These are phyloP conservation scores for Rotaria sp. DNA, from an alignment of 2,888 invertebrate species.

Conservation along the genomic window DNA sequence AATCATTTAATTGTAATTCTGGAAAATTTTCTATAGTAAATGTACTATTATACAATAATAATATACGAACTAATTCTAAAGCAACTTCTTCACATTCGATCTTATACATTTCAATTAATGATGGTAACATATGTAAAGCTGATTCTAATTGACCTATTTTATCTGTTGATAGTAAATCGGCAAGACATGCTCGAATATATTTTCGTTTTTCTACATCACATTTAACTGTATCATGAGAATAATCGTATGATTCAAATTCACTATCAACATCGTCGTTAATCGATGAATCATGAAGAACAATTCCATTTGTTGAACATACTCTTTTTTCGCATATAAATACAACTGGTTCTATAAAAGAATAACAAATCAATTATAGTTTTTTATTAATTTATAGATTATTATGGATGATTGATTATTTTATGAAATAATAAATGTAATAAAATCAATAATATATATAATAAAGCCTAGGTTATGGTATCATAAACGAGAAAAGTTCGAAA, in stretches of 20 bases:
- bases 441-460: too few relatives aligned
- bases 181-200: background rate
- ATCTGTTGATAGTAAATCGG: background rate
- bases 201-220: background rate
- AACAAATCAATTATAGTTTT: background rate
- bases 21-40: background rate
- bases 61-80: background rate
- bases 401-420: too few relatives aligned
- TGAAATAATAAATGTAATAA: too few relatives aligned
- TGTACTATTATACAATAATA: background rate
- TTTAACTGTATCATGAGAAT: background rate
- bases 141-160: background rate
- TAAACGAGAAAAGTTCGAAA: too few relatives aligned
- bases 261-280: background rate
- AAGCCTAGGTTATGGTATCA: too few relatives aligned
- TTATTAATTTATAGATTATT: too few relatives aligned
- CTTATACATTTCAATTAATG: background rate
- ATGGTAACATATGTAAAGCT: background rate
- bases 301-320: background rate
- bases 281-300: background rate
- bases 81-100: constrained; percentile 5
- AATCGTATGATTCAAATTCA: constrained; percentile 6
- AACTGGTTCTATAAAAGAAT: background rate
- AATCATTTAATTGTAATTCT: background rate
- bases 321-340: background rate